Evolutionary conservation across 2,113 vertebrate species (phyloP).

Genomic region (Sprattus sprattus): DNA sequence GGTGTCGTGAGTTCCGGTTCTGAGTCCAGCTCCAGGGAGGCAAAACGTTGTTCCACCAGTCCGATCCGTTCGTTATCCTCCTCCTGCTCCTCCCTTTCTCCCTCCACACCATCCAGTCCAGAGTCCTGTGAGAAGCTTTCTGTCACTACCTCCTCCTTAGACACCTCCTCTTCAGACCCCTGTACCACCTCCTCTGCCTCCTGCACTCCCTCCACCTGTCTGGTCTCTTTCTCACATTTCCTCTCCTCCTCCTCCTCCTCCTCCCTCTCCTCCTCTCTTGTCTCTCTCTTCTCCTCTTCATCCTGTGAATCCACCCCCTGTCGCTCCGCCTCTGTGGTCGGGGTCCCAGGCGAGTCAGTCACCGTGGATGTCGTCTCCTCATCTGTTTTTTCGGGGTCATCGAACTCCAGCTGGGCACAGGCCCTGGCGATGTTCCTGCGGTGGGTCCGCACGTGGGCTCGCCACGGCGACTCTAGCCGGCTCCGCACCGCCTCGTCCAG

Average conservation of each 20-base stretch:
- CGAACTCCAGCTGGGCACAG: constrained; percentile 80
- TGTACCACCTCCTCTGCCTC: constrained; percentile 49
- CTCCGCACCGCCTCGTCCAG: constrained; percentile 65
- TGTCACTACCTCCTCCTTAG: constrained; percentile 48
- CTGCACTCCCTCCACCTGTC: constrained; percentile 49
- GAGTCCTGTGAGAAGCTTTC: constrained; percentile 48
- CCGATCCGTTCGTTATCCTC: constrained; percentile 38
- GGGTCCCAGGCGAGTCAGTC: neutral
- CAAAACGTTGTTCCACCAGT: constrained; percentile 74
- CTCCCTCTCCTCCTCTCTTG: neutral
- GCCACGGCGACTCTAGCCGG: constrained; percentile 86
- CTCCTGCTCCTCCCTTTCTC: constrained; percentile 22
- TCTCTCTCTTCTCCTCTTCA: constrained; percentile 36
- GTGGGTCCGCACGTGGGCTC: constrained; percentile 86
- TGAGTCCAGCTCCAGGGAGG: constrained; percentile 72
- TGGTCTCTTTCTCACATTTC: constrained; percentile 26
- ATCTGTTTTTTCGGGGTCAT: constrained; percentile 61
- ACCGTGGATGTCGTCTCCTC: neutral
- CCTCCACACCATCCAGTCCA: constrained; percentile 48
- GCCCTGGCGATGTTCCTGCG: constrained; percentile 80
- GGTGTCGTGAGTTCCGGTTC: neutral
- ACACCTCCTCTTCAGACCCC: constrained; percentile 42
- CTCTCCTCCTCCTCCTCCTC: constrained; percentile 29
- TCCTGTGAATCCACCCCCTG: neutral
- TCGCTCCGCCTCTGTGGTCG: constrained; percentile 16